Evolutionary conservation across 2,113 vertebrate species (phyloP), one percentile per base, ranked within the genome.

Genomic region (Rhabdomys dilectus): DNA sequence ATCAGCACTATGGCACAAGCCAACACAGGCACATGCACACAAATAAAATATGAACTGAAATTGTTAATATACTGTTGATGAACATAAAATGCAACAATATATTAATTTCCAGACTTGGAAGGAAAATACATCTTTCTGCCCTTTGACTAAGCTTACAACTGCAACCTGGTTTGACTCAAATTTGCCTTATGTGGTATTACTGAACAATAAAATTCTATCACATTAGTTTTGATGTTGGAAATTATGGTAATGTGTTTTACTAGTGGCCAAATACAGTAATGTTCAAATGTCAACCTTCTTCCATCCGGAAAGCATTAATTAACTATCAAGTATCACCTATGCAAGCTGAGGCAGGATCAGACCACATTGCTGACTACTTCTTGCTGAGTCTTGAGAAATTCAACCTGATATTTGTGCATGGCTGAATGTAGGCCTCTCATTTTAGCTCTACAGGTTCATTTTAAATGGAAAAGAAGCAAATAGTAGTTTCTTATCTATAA

Each of bases 341-440:
- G 22, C 34, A 72, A 19, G 19, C 53, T 84, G 21, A 91, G 58
- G 39, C 39, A 60, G 1, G 24, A n/a, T 64, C 66, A 7, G 66
- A 26, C 60, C 78, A 93, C 31, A 53, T 19, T 60, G 2, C 22
- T 51, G 48, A 81, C 5, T 81, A 16, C 15, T 81, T 70, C 70
- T 89, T 91, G 92, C 88, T 13, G 73, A 68, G 53, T 60, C 39
- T 82, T 91, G 93, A 64, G 48, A 91, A 94, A 82, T 7, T 96
- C 3, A 56, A 68, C 85, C 58, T 86, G 48, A 29, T 85, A 31
- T 48, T 45, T 29, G 51, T 11, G 7, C 22, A 13, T 53, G 34
- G 36, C 42, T 85, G 60, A 85, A 66, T 1, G 4, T 21, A 64
- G 39, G 26, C 5, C 76, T 58, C 45, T 6, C 8, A 48, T 94